Percentiles rank a stretch among this genome's conserved stretches.
Conservation (phyloP, 2,113 vertebrate species). For the Callopanchax toddi region DNA sequence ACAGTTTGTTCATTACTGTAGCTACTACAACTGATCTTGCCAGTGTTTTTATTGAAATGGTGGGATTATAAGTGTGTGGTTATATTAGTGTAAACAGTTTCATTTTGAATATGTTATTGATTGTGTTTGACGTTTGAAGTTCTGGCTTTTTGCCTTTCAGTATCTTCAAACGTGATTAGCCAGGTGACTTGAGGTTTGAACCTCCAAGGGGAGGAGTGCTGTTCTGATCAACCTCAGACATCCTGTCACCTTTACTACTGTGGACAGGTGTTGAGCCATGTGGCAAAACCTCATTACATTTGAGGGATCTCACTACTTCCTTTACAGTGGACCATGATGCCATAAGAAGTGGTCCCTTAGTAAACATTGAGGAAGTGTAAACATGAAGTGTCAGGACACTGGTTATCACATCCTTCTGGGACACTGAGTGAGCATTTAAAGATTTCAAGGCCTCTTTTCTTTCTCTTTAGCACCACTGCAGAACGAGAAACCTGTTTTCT, state of each 20-base stretch:
- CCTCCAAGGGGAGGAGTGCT: background rate
- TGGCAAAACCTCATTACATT: background rate
- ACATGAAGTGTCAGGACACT: background rate
- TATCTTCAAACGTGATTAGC: background rate
- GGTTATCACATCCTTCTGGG: conserved; percentile 19
- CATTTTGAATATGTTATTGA: background rate
- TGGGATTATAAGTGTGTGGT: background rate
- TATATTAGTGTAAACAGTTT: conserved; percentile 6
- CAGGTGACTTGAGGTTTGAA: conserved; percentile 22
- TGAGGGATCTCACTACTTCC: conserved; percentile 9
- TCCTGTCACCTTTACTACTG: background rate
- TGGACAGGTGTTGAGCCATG: conserved; percentile 20
- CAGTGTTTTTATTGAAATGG: background rate
- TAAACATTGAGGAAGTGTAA: conserved; percentile 8
- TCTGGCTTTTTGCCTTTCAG: background rate
- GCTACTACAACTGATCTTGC: too few species aligned
- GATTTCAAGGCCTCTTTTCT: conserved; percentile 24
- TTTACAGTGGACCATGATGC: background rate
- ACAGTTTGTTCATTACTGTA: too few species aligned
- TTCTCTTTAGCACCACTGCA: conserved; percentile 8
- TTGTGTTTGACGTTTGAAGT: background rate
- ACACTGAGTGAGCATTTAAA: conserved; percentile 13
- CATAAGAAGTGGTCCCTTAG: background rate
- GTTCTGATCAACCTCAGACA: background rate
- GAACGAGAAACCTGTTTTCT: conserved; percentile 44